Evolutionary conservation across 2,113 vertebrate species (phyloP).

Genomic region (Dasyprocta punctata): DNA sequence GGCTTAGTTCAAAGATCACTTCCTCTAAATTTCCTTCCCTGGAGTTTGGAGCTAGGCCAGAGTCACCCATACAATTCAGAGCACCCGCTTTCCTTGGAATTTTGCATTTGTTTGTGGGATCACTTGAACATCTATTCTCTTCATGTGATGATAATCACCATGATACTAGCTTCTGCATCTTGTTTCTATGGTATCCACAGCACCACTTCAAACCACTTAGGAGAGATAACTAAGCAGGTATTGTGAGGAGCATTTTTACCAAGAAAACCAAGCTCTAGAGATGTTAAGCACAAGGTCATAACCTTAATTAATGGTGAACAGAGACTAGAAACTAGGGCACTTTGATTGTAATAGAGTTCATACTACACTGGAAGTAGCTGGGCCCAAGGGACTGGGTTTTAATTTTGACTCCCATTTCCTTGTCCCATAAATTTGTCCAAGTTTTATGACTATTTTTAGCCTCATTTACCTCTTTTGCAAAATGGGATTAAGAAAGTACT

Average conservation of each 20-base stretch:
- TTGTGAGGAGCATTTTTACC: background rate
- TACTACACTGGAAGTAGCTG: background rate
- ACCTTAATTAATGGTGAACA: background rate
- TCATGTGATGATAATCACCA: background rate
- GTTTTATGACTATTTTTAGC: background rate
- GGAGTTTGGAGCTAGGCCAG: background rate
- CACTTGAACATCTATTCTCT: background rate
- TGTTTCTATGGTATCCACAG: background rate
- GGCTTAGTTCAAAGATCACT: background rate
- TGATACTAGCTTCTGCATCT: background rate
- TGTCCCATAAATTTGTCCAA: background rate
- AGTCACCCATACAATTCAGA: background rate
- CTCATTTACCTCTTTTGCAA: conserved; percentile 31
- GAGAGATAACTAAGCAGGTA: background rate
- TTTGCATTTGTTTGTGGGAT: background rate
- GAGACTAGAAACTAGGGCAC: background rate
- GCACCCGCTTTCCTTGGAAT: background rate
- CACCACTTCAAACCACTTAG: background rate
- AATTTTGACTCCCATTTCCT: background rate
- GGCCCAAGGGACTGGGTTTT: background rate
- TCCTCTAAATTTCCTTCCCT: background rate
- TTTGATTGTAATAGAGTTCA: background rate
- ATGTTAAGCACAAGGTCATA: background rate
- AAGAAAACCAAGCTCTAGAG: background rate
- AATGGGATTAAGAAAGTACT: background rate